These are phyloP conservation scores for Crotalus helleri DNA, from an alignment of 2,113 vertebrate species.

Conservation along the genomic window DNA sequence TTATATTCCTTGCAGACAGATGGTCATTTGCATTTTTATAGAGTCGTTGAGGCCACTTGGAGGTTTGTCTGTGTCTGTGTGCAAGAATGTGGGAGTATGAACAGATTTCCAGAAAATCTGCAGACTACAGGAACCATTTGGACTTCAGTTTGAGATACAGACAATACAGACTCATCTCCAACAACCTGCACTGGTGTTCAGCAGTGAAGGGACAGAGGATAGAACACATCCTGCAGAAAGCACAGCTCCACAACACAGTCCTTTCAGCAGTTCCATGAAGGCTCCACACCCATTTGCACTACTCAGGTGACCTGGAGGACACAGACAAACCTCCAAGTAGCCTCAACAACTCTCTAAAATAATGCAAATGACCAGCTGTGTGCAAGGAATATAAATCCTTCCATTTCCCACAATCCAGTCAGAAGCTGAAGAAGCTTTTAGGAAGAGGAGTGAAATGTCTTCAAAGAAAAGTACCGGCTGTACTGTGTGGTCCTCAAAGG, in stretches of 20 bases:
- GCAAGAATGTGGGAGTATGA: neutral
- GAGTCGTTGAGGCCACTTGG: neutral
- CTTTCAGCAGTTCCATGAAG: neutral
- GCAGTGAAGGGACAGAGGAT: neutral
- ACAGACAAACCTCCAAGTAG: neutral
- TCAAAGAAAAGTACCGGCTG: no score
- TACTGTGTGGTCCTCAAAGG: no score
- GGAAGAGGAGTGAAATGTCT: no score
- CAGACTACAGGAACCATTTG: neutral
- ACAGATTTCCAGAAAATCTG: neutral
- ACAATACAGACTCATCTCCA: neutral
- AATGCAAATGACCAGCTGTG: neutral
- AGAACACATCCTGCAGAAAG: neutral
- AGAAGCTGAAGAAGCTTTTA: no score
- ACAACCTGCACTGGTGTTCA: neutral
- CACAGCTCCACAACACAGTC: neutral
- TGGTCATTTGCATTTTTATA: neutral
- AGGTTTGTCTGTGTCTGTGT: neutral
- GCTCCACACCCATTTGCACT: neutral
- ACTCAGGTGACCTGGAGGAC: neutral
- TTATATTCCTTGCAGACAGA: no score
- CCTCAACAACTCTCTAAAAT: neutral
- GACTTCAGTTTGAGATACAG: neutral
- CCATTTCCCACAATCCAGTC: no score
- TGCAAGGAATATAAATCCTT: no score